phyloP scores from a whole-genome alignment of 2,113 vertebrate genomes.

The Aegithalos caudatus region DNA sequence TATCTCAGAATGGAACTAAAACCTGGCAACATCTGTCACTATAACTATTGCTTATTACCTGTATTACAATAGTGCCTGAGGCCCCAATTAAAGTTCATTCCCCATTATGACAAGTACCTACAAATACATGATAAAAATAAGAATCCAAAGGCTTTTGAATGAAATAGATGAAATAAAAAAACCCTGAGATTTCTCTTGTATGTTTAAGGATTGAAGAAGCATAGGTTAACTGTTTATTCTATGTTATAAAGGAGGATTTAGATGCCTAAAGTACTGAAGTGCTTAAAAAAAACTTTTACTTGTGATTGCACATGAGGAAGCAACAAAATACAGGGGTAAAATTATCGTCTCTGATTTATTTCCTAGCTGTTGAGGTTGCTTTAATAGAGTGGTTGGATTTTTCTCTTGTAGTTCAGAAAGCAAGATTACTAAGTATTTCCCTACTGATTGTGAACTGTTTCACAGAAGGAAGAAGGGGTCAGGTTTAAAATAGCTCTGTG shows the following conservation, averaged over 20 bases:
- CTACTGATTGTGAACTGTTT: neutral
- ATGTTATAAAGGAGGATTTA: neutral
- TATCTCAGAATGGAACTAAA: neutral
- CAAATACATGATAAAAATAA: neutral
- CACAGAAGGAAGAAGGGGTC: neutral
- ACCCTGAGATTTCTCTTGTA: neutral
- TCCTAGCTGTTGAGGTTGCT: neutral
- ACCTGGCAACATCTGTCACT: neutral
- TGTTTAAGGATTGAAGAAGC: neutral
- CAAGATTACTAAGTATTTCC: neutral
- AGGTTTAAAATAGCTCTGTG: neutral
- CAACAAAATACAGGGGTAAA: neutral
- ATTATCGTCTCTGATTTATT: neutral
- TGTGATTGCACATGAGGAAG: neutral
- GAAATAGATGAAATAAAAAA: neutral
- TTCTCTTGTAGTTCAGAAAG: neutral
- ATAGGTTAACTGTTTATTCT: neutral
- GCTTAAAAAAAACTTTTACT: neutral
- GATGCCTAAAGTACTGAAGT: neutral
- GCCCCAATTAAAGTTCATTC: neutral
- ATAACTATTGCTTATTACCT: slow-evolving; percentile 3
- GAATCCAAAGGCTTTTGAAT: neutral
- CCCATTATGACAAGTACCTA: neutral
- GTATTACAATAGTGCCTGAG: neutral
- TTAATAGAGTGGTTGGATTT: neutral